A percentile compares a stretch with the other conserved stretches of the same genome.
Evolutionary conservation across 2,113 vertebrate species (phyloP).

Genomic region (Helogale parvula): DNA sequence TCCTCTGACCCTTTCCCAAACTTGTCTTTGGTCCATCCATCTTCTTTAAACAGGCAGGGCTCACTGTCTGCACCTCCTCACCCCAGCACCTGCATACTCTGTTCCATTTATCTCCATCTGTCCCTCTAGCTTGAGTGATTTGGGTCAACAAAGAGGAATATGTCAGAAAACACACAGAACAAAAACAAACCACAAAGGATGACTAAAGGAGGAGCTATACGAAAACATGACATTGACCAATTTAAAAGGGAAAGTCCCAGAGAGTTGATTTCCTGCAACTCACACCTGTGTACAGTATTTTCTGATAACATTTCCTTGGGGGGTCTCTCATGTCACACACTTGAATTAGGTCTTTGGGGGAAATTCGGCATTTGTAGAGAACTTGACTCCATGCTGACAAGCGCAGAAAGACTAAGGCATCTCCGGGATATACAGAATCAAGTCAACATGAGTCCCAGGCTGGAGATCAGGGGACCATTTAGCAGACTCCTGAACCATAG

Average conservation of each 20-base stretch:
- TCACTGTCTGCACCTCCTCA: neutral
- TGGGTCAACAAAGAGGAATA: constrained; percentile 44
- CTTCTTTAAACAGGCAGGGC: neutral
- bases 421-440: neutral
- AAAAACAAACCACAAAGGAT: constrained; percentile 55
- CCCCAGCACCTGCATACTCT: neutral
- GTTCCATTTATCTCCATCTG: neutral
- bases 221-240: neutral
- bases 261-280: neutral
- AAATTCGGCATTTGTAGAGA: constrained; percentile 2
- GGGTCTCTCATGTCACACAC: neutral
- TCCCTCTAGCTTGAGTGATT: constrained; percentile 36
- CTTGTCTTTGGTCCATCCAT: neutral
- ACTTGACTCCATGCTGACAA: neutral
- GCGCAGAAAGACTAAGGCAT: neutral
- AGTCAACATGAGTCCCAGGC: neutral
- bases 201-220: neutral
- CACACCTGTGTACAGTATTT: neutral
- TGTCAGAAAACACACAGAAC: constrained; percentile 32
- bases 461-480: constrained; percentile 65
- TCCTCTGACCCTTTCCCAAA: neutral
- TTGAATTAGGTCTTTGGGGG: neutral
- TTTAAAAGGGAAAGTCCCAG: constrained; percentile 29
- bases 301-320: constrained; percentile 11
- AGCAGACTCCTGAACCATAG: constrained; percentile 66